Evolutionary conservation across 2,113 vertebrate genomes (phyloP).

Genomic region (Mirza zaza): DNA sequence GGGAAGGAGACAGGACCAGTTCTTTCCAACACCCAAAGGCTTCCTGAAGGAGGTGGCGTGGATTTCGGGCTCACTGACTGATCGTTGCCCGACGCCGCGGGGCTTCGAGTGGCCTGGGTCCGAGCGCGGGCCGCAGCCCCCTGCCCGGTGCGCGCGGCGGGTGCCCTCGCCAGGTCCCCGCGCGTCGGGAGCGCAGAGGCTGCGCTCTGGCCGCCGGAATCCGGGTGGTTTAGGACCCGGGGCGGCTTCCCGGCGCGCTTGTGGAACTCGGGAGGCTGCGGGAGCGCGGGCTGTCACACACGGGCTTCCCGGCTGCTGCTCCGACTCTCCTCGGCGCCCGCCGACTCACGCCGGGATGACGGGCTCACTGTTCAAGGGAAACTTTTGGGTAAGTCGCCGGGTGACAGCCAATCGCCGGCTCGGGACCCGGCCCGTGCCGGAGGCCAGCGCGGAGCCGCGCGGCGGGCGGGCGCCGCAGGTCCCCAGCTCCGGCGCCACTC

Average conservation of each 20-base stretch:
- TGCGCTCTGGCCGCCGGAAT: neutral
- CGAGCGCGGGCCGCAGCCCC: neutral
- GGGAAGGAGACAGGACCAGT: neutral
- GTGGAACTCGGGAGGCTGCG: neutral
- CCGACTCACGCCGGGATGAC: constrained; percentile 83
- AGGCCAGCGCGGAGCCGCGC: neutral
- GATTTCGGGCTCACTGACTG: neutral
- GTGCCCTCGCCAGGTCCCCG: neutral
- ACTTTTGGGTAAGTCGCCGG: constrained; percentile 91
- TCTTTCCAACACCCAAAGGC: neutral
- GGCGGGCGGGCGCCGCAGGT: neutral
- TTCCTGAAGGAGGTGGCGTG: neutral
- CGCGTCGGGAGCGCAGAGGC: neutral
- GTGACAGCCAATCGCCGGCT: neutral
- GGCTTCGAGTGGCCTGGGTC: neutral
- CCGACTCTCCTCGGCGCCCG: neutral
- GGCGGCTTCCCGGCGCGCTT: neutral
- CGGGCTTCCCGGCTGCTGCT: accelerated
- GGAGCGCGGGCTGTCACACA: accelerated
- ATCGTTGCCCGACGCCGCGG: neutral
- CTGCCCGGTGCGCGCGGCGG: accelerated
- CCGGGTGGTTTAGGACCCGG: constrained; percentile 41
- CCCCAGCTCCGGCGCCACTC: neutral
- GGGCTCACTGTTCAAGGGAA: constrained; percentile 89
- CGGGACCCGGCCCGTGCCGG: neutral